phyloP scores from a whole-genome alignment of 2,113 vertebrate genomes.

The Amblyopsis rosae region DNA sequence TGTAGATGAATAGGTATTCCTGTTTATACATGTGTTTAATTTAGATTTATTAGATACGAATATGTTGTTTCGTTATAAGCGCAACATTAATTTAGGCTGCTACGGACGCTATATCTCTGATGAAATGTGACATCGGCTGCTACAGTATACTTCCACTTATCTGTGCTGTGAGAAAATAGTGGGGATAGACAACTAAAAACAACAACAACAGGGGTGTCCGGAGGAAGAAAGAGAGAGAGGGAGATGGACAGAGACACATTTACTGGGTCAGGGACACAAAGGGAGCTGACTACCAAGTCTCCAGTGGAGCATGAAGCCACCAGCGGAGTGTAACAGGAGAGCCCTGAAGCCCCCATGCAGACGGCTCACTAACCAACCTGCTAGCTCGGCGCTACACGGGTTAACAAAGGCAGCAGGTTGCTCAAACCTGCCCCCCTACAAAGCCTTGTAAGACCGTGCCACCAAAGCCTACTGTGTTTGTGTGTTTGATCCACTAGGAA shows the following conservation, averaged over 20 bases:
- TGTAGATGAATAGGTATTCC: no score
- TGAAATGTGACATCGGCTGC: neutral
- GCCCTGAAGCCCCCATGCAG: conserved; percentile 58
- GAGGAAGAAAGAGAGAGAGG: conserved; percentile 43
- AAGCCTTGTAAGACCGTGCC: conserved; percentile 33
- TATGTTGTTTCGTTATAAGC: neutral
- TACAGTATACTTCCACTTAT: neutral
- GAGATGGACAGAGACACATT: conserved; percentile 67
- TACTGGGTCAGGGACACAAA: conserved; percentile 79
- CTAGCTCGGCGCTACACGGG: conserved; percentile 23
- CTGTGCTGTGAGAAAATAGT: neutral
- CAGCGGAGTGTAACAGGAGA: conserved; percentile 72
- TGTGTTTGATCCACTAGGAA: conserved; percentile 34
- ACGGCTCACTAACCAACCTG: conserved; percentile 52
- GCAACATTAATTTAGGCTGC: no score
- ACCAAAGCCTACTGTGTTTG: conserved; percentile 28
- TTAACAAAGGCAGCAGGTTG: conserved; percentile 63
- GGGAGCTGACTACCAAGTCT: conserved; percentile 73
- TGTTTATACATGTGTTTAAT: no score
- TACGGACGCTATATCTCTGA: neutral
- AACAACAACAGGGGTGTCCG: conserved; percentile 30
- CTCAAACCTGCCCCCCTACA: conserved; percentile 60
- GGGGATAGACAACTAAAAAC: neutral
- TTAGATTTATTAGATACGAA: no score
- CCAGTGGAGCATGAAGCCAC: conserved; percentile 76